Evolutionary conservation across 2,888 invertebrate species (phyloP).

Genomic region (Antheraea assamensis): DNA sequence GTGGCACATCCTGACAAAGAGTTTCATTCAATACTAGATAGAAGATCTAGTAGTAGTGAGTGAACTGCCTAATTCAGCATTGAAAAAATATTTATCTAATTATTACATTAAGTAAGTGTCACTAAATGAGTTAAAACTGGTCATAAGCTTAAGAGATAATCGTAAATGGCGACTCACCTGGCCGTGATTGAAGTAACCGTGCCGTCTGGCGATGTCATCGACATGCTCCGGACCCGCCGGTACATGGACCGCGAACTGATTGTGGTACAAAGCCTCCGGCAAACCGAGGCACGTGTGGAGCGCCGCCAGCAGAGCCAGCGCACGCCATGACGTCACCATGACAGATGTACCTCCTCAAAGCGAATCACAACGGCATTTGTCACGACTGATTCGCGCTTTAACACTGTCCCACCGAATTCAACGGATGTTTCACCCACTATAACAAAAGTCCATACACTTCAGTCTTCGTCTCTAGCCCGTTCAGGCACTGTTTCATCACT

Average conservation of each 20-base stretch:
- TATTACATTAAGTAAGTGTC: background rate
- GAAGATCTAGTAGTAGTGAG: background rate
- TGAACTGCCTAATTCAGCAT: background rate
- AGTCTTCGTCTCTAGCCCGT: constrained; percentile 24
- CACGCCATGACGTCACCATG: constrained; percentile 74
- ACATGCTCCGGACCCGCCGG: constrained; percentile 88
- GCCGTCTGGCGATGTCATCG: constrained; percentile 88
- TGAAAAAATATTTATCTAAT: background rate
- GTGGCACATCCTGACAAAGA: background rate
- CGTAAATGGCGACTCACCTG: constrained; percentile 85
- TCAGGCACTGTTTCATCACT: constrained; percentile 53
- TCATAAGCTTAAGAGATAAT: background rate
- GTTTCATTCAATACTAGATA: background rate
- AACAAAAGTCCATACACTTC: constrained; percentile 15
- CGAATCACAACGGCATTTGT: constrained; percentile 59
- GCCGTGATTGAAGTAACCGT: constrained; percentile 93
- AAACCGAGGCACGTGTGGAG: constrained; percentile 46
- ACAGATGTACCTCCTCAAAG: constrained; percentile 42
- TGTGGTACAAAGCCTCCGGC: constrained; percentile 84
- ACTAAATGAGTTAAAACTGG: background rate
- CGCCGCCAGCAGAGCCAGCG: constrained; percentile 61
- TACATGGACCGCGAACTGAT: constrained; percentile 92
- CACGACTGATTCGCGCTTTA: constrained; percentile 38
- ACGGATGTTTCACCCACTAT: background rate
- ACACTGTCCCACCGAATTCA: constrained; percentile 28